Conservation (phyloP, 1,140 invertebrate species). For the Drosophila neocordata region DNA sequence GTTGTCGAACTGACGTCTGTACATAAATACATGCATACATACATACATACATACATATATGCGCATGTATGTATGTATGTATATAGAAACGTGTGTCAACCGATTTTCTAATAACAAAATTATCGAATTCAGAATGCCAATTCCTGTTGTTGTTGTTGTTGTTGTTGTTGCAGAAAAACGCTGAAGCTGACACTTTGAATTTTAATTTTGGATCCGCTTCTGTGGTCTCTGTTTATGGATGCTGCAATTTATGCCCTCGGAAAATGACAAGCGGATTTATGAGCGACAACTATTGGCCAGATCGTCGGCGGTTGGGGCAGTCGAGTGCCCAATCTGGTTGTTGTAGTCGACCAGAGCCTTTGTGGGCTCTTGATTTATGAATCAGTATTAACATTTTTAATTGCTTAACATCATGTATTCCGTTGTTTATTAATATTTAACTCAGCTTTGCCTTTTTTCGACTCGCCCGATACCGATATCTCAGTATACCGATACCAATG, state of each 20-base stretch:
- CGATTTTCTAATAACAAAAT: constrained; percentile 39
- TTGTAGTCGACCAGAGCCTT: constrained; percentile 50
- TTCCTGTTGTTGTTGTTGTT: constrained; percentile 49
- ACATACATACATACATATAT: too few relatives aligned
- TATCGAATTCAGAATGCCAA: constrained; percentile 55
- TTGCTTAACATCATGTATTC: constrained; percentile 82
- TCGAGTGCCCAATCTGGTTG: constrained; percentile 74
- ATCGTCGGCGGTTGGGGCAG: constrained; percentile 33
- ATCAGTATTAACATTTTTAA: constrained; percentile 82
- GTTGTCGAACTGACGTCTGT: constrained; percentile 30
- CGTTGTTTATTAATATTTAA: constrained; percentile 82
- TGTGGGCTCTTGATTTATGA: constrained; percentile 78
- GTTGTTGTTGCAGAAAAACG: constrained; percentile 21
- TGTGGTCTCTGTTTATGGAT: constrained; percentile 45
- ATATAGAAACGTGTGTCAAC: constrained; percentile 13
- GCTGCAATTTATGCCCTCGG: constrained; percentile 55
- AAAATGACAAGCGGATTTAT: constrained; percentile 70
- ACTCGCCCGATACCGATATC: neutral
- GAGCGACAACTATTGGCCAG: constrained; percentile 77
- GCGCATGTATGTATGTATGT: neutral
- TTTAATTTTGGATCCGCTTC: constrained; percentile 54
- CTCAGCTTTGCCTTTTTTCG: constrained; percentile 38
- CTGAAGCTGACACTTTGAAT: constrained; percentile 56
- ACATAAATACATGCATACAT: constrained; percentile 40
- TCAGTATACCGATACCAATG: neutral